Evolutionary conservation across 2,113 vertebrate genomes (phyloP), one percentile per base, ranked within the genome.

Genomic region (Hippocampus barbouri): DNA sequence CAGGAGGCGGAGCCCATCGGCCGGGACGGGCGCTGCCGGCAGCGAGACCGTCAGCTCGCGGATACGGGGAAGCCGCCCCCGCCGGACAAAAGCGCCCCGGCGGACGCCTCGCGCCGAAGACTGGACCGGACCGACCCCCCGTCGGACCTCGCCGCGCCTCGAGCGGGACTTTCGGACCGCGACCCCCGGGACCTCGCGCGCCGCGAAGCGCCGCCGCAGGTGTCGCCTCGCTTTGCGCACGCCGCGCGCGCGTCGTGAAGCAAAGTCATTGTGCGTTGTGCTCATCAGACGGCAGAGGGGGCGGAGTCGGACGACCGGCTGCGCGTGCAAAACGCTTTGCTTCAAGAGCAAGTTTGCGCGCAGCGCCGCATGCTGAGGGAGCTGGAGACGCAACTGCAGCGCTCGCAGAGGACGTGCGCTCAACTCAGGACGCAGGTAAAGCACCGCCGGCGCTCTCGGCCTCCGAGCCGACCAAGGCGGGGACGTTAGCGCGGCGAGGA

Each of bases 391-490:
- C 96, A 98, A 86, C 93, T 99, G 45, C 94, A 96, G 69, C 93
- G 85, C 43, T 95, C 95, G 0, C 94, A 97, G 69, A 93, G 95
- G 84, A 93, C 80, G 0, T 92, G 86, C 0, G 71, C 91, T 1
- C 94, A 97, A 85, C 95, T 98, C 43, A 87, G 92, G 67, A 93
- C 95, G 0, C 97, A 98, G 96, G 97, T 97, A 82, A 66, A 34
- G 5, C 30, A 1, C 30, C 30, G 30, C 4, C 30, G 30, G 30
- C 30, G 3, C 2, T 30, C 30, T 3, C 30, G 30, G 30, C 30
- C 30, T 30, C 4, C 30, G 2, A 30, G 30, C 30, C 30, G 30
- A 4, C 30, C 0, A 30, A 2, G 27, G 27, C 2, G 2, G 27
- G 27, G 30, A 47, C 12, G 45, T 47, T 47, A 4, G 45, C 45